A percentile compares a stretch with the other conserved stretches of the same genome.
These are phyloP conservation scores for Spheniscus humboldti DNA, from an alignment of 2,797 vertebrate species.

Conservation along the genomic window DNA sequence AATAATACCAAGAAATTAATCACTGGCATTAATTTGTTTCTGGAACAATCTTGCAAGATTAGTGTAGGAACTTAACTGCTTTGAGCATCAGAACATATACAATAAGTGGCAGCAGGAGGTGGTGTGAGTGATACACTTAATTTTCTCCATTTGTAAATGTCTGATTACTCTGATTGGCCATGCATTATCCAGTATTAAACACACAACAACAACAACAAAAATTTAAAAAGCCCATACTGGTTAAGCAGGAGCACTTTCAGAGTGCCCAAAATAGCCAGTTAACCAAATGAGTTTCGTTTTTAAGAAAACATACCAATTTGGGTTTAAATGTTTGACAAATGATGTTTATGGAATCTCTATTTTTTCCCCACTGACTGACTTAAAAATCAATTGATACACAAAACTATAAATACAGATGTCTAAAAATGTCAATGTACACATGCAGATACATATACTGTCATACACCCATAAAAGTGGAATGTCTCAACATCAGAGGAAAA, in stretches of 20 bases:
- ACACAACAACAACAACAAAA: neutral
- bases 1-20: neutral
- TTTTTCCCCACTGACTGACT: neutral
- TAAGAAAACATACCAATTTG: neutral
- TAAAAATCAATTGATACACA: neutral
- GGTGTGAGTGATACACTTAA: neutral
- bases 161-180: neutral
- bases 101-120: neutral
- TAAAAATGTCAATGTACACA: neutral
- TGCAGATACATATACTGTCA: rapidly evolving
- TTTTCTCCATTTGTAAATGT: neutral
- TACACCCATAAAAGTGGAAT: neutral
- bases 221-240: neutral
- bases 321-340: neutral
- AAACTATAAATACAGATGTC: neutral
- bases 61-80: neutral
- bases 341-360: rapidly evolving
- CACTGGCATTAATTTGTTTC: neutral
- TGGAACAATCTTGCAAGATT: neutral
- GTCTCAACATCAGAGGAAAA: neutral
- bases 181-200: neutral
- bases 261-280: neutral
- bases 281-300: neutral
- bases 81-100: neutral
- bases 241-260: neutral